These are phyloP conservation scores for Sylvia atricapilla DNA, from an alignment of 2,113 vertebrate genomes.

Conservation along the genomic window DNA sequence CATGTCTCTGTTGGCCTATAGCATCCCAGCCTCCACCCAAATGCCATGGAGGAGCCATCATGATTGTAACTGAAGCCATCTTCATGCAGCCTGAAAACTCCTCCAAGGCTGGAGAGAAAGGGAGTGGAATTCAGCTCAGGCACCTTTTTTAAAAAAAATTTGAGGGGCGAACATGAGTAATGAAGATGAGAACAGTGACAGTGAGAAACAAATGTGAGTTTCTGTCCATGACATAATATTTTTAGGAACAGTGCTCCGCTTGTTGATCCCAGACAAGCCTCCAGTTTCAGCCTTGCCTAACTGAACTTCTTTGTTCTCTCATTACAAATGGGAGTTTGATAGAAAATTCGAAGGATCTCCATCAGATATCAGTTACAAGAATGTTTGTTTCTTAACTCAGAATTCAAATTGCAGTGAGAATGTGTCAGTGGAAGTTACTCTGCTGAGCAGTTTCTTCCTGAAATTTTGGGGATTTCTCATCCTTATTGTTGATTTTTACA, in stretches of 20 bases:
- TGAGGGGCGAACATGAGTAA: constrained; percentile 35
- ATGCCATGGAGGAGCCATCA: background rate
- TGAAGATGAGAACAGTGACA: constrained; percentile 55
- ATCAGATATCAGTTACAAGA: background rate
- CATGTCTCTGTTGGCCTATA: background rate
- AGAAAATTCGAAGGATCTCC: constrained; percentile 5
- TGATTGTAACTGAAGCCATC: background rate
- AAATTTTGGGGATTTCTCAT: background rate
- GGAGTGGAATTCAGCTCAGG: constrained; percentile 12
- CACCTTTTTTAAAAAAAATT: constrained; percentile 46
- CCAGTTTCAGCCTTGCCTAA: constrained; percentile 7
- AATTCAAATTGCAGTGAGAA: background rate
- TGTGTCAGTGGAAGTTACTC: background rate
- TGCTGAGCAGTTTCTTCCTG: background rate
- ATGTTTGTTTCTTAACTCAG: background rate
- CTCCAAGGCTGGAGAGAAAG: background rate
- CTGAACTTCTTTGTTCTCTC: background rate
- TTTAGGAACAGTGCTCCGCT: constrained; percentile 12
- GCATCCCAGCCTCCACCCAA: background rate
- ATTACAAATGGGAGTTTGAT: background rate
- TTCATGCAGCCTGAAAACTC: background rate
- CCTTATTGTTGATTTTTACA: background rate
- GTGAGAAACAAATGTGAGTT: constrained; percentile 34
- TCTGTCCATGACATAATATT: constrained; percentile 29
- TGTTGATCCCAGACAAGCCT: constrained; percentile 6